Percentiles rank a stretch among this genome's conserved stretches.
Evolutionary conservation across 1,140 invertebrate species (phyloP).

Genomic region (Hylaeus anthracinus): DNA sequence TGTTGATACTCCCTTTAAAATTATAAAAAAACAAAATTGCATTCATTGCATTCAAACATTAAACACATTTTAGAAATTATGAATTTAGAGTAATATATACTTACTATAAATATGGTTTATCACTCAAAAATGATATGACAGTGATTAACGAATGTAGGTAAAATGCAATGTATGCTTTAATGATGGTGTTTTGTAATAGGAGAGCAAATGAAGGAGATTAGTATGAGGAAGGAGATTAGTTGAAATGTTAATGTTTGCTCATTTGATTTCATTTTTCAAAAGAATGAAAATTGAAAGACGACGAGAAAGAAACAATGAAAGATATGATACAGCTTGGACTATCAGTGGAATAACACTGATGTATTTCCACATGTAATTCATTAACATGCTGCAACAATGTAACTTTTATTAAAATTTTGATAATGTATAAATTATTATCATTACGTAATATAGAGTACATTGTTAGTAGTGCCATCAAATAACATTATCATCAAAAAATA

Average conservation of each 20-base stretch:
- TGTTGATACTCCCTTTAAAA: conserved; percentile 4
- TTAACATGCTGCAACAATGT: conserved; percentile 79
- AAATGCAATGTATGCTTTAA: conserved; percentile 29
- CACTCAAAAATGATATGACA: conserved; percentile 15
- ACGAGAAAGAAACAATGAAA: conserved; percentile 46
- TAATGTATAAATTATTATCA: conserved; percentile 34
- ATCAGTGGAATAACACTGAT: conserved; percentile 68
- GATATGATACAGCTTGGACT: conserved; percentile 50
- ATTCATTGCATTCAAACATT: conserved; percentile 31
- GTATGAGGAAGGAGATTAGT: neutral
- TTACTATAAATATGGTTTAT: conserved; percentile 51
- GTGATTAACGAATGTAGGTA: conserved; percentile 37
- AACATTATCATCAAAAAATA: conserved; percentile 10
- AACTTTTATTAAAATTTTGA: conserved; percentile 73
- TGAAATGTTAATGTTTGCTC: conserved; percentile 42
- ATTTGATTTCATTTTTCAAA: conserved; percentile 32
- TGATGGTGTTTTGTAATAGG: conserved; percentile 20
- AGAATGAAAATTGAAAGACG: conserved; percentile 37
- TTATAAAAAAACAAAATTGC: conserved; percentile 11
- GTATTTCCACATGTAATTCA: conserved; percentile 67
- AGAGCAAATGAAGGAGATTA: conserved; percentile 19
- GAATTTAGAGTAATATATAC: conserved; percentile 42
- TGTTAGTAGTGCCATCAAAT: conserved; percentile 40
- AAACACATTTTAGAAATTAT: neutral
- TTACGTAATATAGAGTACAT: conserved; percentile 21